Evolutionary conservation across 2,797 vertebrate genomes (phyloP).

Genomic region (Mus spretus): DNA sequence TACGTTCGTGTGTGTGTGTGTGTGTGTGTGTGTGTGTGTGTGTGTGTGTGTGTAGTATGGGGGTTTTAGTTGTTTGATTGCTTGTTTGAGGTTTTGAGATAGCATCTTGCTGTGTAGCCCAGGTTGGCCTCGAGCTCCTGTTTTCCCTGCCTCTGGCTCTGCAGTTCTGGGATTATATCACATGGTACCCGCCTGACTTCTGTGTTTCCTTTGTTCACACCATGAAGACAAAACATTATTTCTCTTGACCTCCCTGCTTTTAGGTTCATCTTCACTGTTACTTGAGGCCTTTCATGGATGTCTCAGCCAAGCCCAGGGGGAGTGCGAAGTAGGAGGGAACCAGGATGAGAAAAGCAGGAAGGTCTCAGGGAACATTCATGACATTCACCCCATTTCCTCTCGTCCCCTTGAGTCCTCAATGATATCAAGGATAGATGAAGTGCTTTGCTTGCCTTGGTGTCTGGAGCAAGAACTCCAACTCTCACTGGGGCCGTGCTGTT

Average conservation of each 20-base stretch:
- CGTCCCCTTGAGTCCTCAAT: not conserved
- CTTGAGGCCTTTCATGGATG: not conserved
- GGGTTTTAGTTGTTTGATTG: not conserved
- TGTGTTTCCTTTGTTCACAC: not conserved
- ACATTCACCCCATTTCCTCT: not conserved
- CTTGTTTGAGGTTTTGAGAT: not conserved
- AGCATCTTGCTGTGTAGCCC: not conserved
- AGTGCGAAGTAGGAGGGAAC: not conserved
- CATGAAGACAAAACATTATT: not conserved
- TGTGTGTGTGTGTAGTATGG: no score
- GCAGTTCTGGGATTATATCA: not conserved
- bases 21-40: no score
- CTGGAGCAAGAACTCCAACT: not conserved
- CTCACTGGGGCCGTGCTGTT: not conserved
- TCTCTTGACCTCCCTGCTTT: not conserved
- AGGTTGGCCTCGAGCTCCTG: not conserved
- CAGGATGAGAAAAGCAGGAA: not conserved
- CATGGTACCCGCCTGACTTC: not conserved
- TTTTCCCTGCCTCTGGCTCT: not conserved
- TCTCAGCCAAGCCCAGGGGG: not conserved
- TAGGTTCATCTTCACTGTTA: not conserved
- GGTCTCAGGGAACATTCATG: not conserved
- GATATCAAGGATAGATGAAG: not conserved
- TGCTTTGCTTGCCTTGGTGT: not conserved
- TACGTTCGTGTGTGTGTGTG: not conserved